Base-by-base conservation (phyloP, 2,113 vertebrate genomes). In the Sisor rabdophorus region DNA sequence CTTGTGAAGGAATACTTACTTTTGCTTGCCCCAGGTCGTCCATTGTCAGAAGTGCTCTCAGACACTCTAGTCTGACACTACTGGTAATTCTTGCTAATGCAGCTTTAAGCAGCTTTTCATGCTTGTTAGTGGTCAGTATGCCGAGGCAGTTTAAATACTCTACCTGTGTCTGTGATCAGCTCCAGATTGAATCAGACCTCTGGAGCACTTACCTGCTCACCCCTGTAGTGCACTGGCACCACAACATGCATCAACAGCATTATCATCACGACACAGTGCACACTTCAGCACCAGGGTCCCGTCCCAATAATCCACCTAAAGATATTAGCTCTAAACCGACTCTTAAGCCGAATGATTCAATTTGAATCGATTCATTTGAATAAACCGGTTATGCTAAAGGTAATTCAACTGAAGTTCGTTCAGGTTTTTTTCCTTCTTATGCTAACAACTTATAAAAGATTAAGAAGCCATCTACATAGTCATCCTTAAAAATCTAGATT, bases 121-220 rank as follows among this genome's bases (percentile, higher is more conserved):
- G 70, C 63, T 36, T 26, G 60, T 56, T 61, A 69, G 30, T 8
- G 24, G 17, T 68, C 65, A 76, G 60, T 71, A 28, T 78, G 71
- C 60, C 65, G 65, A 76, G 44, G 58, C 71, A 72, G 74, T 65
- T 70, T 76, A 64, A 56, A 85, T 81, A 84, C 84, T 81, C 84
- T 83, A 87, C 84, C 84, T 87, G 84, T 17, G 50, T 69, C 74
- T 75, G 80, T 47, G 55, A 78, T 86, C 83, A 80, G 81, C 69
- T 79, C 67, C 48, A 78, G 77, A 68, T 67, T 79, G 73, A 58
- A 19, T 79, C 56, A 55, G 71, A 76, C 69, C 61, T 81, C 76
- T 61, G 64, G 36, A 76, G 70, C 48, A 85, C 85, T 87, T 87
- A 87, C 85, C 85, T 87, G 67, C 40, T 78, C 12, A 26, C 56